Evolutionary conservation across 2,113 vertebrate species (phyloP).

Genomic region (Enhydra lutris): DNA sequence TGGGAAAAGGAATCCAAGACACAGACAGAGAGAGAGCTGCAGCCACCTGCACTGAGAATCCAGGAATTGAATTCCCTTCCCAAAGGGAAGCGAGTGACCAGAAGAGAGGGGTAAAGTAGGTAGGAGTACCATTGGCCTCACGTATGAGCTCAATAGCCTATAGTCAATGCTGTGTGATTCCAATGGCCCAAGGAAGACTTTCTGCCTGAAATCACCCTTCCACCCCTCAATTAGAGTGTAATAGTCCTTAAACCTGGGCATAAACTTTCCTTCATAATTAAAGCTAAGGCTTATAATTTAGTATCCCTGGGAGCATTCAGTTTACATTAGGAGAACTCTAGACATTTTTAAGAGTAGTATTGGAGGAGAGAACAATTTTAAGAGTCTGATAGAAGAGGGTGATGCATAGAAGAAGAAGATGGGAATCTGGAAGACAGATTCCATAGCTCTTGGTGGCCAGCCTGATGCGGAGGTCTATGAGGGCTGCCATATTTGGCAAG

Average conservation of each 20-base stretch:
- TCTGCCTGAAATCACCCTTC: background rate
- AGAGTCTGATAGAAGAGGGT: background rate
- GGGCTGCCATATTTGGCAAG: background rate
- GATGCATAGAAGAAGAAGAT: background rate
- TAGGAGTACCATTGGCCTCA: background rate
- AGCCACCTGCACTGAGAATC: background rate
- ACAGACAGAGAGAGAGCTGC: background rate
- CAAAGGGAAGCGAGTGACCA: background rate
- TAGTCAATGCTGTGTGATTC: background rate
- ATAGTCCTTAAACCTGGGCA: background rate
- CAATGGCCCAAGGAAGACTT: background rate
- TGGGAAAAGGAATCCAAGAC: background rate
- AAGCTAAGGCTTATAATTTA: background rate
- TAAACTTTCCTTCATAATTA: background rate
- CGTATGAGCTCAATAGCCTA: too few species aligned
- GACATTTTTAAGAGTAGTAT: background rate
- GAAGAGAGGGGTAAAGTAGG: background rate
- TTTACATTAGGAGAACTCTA: background rate
- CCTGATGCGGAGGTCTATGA: fast-evolving
- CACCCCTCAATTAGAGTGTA: background rate
- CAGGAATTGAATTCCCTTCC: background rate
- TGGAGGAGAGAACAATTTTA: background rate
- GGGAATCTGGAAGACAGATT: background rate
- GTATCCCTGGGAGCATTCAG: background rate
- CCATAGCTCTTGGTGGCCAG: background rate